Base-by-base conservation (phyloP, 2,888 invertebrate species). In the Dioctria linearis region DNA sequence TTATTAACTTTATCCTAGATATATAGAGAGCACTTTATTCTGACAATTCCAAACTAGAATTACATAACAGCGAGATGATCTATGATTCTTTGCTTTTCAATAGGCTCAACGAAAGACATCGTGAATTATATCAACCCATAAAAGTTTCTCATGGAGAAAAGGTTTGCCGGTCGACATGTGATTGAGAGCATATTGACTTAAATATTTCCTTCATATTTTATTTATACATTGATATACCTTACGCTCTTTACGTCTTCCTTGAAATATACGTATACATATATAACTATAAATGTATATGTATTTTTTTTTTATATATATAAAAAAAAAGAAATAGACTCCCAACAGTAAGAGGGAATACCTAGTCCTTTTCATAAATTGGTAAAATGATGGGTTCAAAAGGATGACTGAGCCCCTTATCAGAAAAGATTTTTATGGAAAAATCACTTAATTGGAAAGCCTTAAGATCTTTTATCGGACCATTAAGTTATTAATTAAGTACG, bases 401-500 rank as follows among this genome's bases (percentile, higher is more conserved):
- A 25, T 54, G 54, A 59, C n/a, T 39, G 43, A 51, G 42, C 73
- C 25, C 43, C 51, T 40, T 57, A 57, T 73, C 51, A 37, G 42
- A 25, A 9, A 73, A 5, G 40, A 37, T 42, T 59, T 59, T 73
- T 13, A 25, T 8, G 9, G 37, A 39, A 71, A 73, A 73, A 73
- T 73, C 73, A 73, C 57, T 73, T 73, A 73, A 42, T 59, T 73
- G 73, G 73, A 73, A 73, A 73, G 73, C 11, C 59, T 57, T 73
- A 54, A 73, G 59, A 73, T 73, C 42, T 73, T 73, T 42, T 59
- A 57, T 39, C 42, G 73, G n/a, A 57, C 9, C 59, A 73, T 73
- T 73, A 73, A 73, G 57, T 69, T 69, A 51, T 69, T 49, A 69
- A 51, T 69, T 37, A 69, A 69, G 49, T 51, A 69, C 25, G 51